phyloP scores from a whole-genome alignment of 1,140 invertebrate species.

The Drosophila novamexicana region DNA sequence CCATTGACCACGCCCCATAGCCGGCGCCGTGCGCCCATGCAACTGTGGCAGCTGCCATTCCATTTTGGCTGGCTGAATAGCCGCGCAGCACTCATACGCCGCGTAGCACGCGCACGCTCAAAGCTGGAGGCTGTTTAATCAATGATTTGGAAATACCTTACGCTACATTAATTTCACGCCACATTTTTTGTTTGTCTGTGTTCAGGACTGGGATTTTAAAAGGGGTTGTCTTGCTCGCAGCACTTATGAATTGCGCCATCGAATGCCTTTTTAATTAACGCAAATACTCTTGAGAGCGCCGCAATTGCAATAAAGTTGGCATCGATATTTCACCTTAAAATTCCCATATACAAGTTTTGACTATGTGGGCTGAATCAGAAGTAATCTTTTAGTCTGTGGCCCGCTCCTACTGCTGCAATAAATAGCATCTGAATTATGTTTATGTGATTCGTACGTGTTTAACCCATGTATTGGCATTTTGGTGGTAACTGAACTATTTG shows the following conservation, averaged over 20 bases:
- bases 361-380: neutral
- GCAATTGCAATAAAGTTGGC: neutral
- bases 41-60: conserved; percentile 51
- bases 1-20: conserved; percentile 9
- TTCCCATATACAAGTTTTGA: neutral
- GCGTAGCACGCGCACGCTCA: conserved; percentile 26
- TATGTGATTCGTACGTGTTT: conserved; percentile 12
- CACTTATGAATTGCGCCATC: conserved; percentile 4
- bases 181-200: conserved; percentile 13
- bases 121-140: conserved; percentile 56
- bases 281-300: neutral
- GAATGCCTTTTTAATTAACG: conserved; percentile 12
- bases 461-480: neutral
- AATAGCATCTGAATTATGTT: conserved; percentile 17
- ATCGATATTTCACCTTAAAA: neutral
- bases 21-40: conserved; percentile 21
- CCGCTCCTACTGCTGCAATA: conserved; percentile 6
- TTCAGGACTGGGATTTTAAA: conserved; percentile 10
- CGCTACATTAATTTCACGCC: conserved; percentile 75
- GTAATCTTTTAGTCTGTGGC: neutral
- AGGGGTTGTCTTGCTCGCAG: neutral
- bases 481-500: conserved; percentile 4
- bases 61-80: conserved; percentile 40
- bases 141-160: conserved; percentile 78
- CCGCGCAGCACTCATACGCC: conserved; percentile 70